Evolutionary conservation across 64 coral and sea anemone genomes (phyloP).

Genomic region (Montipora capricornis): DNA sequence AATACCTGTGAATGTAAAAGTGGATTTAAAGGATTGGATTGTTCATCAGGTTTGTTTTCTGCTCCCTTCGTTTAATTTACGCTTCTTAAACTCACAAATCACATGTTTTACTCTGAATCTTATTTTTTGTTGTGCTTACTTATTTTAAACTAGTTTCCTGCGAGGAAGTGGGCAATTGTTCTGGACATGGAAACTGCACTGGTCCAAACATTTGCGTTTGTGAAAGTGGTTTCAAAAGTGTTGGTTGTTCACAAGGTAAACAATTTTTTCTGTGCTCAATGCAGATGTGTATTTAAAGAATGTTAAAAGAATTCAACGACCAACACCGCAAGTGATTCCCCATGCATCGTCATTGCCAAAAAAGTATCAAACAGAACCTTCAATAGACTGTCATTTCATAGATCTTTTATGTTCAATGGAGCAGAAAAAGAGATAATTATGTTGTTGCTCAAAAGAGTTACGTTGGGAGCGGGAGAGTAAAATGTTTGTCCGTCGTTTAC

Average conservation of each 20-base stretch:
- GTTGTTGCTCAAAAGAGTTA: no score
- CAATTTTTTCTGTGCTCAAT: background rate
- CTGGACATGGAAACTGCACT: conserved; percentile 62
- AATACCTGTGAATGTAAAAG: conserved; percentile 70
- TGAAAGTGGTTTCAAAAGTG: conserved; percentile 56
- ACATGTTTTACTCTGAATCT: background rate
- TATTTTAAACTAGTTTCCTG: conserved; percentile 57
- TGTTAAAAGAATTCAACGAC: background rate
- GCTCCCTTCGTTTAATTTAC: background rate
- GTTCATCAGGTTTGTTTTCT: conserved; percentile 3
- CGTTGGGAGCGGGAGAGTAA: no score
- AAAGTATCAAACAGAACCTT: no score
- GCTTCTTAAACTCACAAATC: background rate
- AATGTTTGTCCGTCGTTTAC: no score
- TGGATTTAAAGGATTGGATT: conserved; percentile 68
- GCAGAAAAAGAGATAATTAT: no score
- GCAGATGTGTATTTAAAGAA: background rate
- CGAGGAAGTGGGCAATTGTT: conserved; percentile 71
- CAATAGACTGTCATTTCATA: no score
- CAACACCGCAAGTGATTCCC: no score
- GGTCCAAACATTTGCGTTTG: conserved; percentile 65
- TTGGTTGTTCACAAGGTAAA: conserved; percentile 77
- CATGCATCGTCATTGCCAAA: no score
- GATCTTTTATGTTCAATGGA: no score
- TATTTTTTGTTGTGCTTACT: background rate